A percentile compares a stretch with the other conserved stretches of the same genome.
These are phyloP conservation scores for Strigamia crassipes DNA, from an alignment of 2,888 invertebrate species.

Conservation along the genomic window DNA sequence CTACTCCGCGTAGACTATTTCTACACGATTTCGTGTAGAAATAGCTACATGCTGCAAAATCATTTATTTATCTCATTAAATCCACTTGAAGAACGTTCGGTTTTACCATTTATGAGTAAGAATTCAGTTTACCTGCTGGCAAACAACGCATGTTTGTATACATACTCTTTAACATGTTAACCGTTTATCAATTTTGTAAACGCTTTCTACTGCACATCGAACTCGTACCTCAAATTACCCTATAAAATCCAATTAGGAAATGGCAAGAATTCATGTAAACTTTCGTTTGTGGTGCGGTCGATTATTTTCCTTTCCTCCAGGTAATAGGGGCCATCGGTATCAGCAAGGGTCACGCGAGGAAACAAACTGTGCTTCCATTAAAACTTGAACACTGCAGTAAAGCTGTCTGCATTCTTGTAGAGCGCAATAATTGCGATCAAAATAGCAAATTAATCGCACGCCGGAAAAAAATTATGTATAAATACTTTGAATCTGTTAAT, in stretches of 20 bases:
- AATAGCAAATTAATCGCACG: too few species aligned
- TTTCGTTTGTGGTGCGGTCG: background rate
- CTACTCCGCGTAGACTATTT: too few species aligned
- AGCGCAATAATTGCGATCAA: background rate
- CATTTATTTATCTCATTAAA: background rate
- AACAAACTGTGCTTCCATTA: slow-evolving; percentile 5
- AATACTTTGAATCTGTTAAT: too few species aligned
- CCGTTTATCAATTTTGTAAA: background rate
- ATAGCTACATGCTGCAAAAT: too few species aligned
- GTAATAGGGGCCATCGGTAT: background rate
- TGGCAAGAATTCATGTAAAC: background rate
- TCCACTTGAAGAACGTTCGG: background rate
- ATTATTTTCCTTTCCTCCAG: background rate
- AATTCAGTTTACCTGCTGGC: background rate
- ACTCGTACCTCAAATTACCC: background rate
- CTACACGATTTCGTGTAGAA: too few species aligned
- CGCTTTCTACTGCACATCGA: background rate
- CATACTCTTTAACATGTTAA: background rate
- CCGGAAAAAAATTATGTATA: too few species aligned
- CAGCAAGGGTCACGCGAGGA: slow-evolving; percentile 8
- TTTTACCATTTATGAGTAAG: background rate
- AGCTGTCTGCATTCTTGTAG: slow-evolving; percentile 17
- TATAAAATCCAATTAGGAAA: background rate
- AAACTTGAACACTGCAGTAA: slow-evolving; percentile 17
- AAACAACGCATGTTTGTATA: background rate